Percentiles rank a stretch among this genome's conserved stretches.
Evolutionary conservation across 2,888 invertebrate species (phyloP).

Genomic region (Nomada goodeniana): DNA sequence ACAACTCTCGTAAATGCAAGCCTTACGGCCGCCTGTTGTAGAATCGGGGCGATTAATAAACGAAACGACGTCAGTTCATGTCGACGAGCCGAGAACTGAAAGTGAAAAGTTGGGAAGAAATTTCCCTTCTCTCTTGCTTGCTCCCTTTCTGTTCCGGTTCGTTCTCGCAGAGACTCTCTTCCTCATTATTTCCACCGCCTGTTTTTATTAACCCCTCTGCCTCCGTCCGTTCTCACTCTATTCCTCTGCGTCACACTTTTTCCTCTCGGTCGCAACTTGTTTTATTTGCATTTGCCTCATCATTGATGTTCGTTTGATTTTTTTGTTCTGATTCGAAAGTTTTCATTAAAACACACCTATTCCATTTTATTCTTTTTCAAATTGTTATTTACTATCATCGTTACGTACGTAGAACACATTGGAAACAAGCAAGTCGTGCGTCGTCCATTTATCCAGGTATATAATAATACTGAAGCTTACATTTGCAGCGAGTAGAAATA

Average conservation of each 20-base stretch:
- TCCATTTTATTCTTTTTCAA: no score
- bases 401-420: not conserved
- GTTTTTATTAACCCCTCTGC: constrained; percentile 40
- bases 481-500: no score
- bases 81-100: constrained; percentile 44
- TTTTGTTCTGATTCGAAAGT: not conserved
- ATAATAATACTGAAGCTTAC: not conserved
- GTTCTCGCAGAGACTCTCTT: not conserved
- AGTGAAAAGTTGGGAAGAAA: constrained; percentile 57
- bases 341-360: no score
- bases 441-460: not conserved
- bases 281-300: constrained; percentile 11
- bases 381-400: no score
- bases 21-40: constrained; percentile 47
- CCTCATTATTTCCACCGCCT: constrained; percentile 27
- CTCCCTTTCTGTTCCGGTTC: not conserved
- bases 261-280: constrained; percentile 4
- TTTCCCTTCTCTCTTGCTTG: not conserved
- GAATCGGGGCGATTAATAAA: constrained; percentile 57
- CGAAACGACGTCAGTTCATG: constrained; percentile 56
- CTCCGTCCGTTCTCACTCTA: constrained; percentile 15
- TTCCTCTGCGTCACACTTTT: constrained; percentile 1
- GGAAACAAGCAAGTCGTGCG: not conserved
- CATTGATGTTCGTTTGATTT: constrained; percentile 14
- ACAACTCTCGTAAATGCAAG: constrained; percentile 54